Evolutionary conservation across 2,797 vertebrate genomes (phyloP).

Genomic region (Etheostoma nigrum): DNA sequence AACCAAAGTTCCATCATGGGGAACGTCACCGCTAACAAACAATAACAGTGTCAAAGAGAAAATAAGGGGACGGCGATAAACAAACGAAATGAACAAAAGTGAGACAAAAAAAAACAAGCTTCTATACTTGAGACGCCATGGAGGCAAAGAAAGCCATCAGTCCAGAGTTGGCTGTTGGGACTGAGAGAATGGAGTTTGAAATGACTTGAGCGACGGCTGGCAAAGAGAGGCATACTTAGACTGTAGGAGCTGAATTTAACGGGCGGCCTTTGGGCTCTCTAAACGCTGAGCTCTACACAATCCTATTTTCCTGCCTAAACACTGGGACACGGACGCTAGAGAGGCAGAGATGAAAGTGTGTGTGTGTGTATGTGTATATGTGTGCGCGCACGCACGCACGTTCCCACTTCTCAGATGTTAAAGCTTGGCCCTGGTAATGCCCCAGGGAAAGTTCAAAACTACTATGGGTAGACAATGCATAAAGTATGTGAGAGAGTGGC

Average conservation of each 20-base stretch:
- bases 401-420: constrained; percentile 64
- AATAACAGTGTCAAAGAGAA: constrained; percentile 29
- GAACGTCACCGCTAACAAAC: constrained; percentile 45
- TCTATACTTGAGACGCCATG: constrained; percentile 14
- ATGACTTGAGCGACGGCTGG: constrained; percentile 60
- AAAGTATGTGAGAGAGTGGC: constrained; percentile 33
- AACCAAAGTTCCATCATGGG: constrained; percentile 27
- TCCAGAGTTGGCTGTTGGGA: constrained; percentile 47
- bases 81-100: constrained; percentile 42
- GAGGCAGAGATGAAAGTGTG: constrained; percentile 79
- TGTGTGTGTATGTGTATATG: constrained; percentile 25
- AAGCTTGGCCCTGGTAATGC: constrained; percentile 59
- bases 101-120: constrained; percentile 14
- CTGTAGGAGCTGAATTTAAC: constrained; percentile 67
- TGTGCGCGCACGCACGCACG: not conserved
- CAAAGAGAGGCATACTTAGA: constrained; percentile 42
- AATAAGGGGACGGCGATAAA: constrained; percentile 30
- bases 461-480: constrained; percentile 62
- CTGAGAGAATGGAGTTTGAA: constrained; percentile 63
- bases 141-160: constrained; percentile 52
- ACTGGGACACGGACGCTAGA: constrained; percentile 62
- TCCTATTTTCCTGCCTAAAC: constrained; percentile 80
- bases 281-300: constrained; percentile 77
- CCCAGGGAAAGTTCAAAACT: constrained; percentile 54
- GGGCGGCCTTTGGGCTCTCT: constrained; percentile 74